Evolutionary conservation across 2,888 invertebrate genomes (phyloP), one percentile per base, ranked within the genome.

Genomic region (Acleris laterana): DNA sequence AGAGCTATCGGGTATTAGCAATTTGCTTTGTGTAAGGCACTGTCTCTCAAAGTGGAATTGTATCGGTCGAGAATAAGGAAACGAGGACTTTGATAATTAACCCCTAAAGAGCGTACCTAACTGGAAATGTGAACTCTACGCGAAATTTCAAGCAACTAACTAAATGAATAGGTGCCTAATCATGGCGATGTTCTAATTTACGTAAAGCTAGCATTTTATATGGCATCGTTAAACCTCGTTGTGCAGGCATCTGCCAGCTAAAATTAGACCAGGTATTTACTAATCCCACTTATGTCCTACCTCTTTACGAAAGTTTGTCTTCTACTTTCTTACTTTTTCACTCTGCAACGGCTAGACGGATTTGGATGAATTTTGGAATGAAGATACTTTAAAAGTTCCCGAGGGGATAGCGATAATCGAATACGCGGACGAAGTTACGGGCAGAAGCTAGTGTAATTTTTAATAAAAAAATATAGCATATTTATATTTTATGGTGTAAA

Each of bases 21-120:
- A 89, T 89, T 90, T 88, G 84, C 87, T 87, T 87, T 89, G 86
- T 87, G 83, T 83, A 82, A 81, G 81, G 79, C 80, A 78, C 75
- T 78, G 76, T 75, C 76, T 77, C 76, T 74, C 80, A 78, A 78
- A 83, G 85, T 70, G 63, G 66, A 63, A 59, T 69, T 85, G 85
- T 85, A 83, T 86, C 80, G 80, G 73, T 73, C 70, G 73, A 65
- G 81, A 80, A 81, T 82, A 83, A 82, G 83, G 79, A 77, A 84
- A 82, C 68, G 80, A 77, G 77, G 74, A 76, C 79, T 80, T 77
- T 76, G 81, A 83, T 85, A 87, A 87, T 87, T 87, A 87, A 81
- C 85, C 76, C 80, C 78, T 78, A 78, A 81, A 81, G 77, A 79
- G 78, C 82, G 82, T 79, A 38, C 11, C 38, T 38, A 13, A 13